A percentile compares a stretch with the other conserved stretches of the same genome.
Conservation (phyloP, 2,113 vertebrate species). For the Vimba vimba region DNA sequence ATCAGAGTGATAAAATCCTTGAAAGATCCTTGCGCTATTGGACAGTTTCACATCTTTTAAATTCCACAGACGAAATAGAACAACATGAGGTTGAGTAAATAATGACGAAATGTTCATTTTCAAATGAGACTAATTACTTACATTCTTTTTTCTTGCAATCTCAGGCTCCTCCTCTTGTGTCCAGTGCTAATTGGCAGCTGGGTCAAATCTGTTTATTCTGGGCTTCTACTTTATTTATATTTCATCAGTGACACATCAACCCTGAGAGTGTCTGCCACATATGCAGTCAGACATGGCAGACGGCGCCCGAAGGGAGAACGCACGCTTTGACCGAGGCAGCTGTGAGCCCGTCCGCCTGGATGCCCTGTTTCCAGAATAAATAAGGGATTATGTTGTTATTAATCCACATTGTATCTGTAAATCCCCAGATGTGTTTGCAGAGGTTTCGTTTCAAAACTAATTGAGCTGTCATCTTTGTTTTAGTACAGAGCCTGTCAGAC, state of each 20-base stretch:
- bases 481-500: not conserved
- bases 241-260: slow-evolving; percentile 29
- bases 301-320: slow-evolving; percentile 26
- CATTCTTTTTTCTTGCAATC: not conserved
- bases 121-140: not conserved
- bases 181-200: slow-evolving; percentile 37
- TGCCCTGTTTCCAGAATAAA: not conserved
- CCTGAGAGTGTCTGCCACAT: slow-evolving; percentile 26
- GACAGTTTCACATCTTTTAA: not conserved
- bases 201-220: slow-evolving; percentile 32
- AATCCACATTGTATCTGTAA: slow-evolving; percentile 9
- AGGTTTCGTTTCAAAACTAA: not conserved
- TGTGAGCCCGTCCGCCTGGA: slow-evolving; percentile 3
- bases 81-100: not conserved
- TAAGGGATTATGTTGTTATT: not conserved
- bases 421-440: not conserved
- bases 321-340: slow-evolving; percentile 13
- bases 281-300: slow-evolving; percentile 35
- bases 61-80: not conserved
- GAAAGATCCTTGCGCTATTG: not conserved
- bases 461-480: slow-evolving; percentile 10
- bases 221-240: slow-evolving; percentile 34
- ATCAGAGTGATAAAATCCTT: not conserved
- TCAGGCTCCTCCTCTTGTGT: not conserved
- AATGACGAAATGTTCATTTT: not conserved